Conservation (phyloP, 2,797 vertebrate species). For the Limnodromus scolopaceus region DNA sequence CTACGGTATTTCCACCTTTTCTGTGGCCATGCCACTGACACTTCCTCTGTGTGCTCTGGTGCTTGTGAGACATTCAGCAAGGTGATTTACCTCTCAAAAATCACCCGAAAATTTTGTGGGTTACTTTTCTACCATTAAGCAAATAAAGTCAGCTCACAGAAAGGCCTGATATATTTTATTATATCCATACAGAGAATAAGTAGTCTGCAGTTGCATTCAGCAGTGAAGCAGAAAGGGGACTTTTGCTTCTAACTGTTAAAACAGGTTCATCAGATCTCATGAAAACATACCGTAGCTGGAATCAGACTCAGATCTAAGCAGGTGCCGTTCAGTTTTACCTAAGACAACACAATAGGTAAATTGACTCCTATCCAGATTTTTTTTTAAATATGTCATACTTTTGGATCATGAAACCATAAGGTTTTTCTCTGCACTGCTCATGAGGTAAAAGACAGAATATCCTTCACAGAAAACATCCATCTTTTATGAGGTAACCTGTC, state of each 20-base stretch:
- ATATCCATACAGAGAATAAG: neutral
- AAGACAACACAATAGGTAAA: neutral
- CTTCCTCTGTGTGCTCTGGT: neutral
- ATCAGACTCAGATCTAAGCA: neutral
- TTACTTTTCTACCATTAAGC: neutral
- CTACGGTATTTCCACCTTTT: neutral
- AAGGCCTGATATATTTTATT: neutral
- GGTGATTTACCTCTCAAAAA: neutral
- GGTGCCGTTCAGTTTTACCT: neutral
- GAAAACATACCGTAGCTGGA: neutral
- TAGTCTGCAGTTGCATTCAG: neutral
- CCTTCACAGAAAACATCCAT: neutral
- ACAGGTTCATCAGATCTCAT: neutral
- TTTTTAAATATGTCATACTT: neutral
- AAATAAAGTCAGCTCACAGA: neutral
- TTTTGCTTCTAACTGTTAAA: neutral
- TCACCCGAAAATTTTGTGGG: neutral
- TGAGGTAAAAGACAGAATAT: neutral
- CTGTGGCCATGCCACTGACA: neutral
- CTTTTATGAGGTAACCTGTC: neutral
- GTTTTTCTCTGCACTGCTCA: neutral
- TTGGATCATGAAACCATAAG: neutral
- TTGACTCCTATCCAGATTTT: neutral
- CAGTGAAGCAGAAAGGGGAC: neutral
- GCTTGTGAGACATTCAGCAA: neutral